phyloP scores from a whole-genome alignment of 2,113 vertebrate species.

The Progne subis region DNA sequence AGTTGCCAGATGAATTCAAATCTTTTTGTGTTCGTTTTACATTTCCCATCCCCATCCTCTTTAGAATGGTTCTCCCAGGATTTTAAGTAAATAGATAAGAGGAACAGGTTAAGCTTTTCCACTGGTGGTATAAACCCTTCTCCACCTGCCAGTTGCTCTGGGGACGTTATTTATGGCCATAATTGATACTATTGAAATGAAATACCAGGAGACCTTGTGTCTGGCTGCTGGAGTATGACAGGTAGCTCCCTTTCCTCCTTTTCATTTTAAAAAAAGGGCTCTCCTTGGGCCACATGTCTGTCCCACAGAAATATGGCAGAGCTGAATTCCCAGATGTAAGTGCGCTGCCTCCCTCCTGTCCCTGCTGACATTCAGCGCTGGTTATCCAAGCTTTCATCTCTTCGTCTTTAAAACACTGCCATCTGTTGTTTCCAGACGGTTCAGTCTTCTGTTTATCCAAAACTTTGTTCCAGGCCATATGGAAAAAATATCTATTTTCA shows the following conservation, averaged over 20 bases:
- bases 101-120: neutral
- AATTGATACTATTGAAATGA: neutral
- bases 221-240: neutral
- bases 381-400: constrained; percentile 38
- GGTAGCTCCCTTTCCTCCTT: neutral
- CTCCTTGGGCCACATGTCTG: neutral
- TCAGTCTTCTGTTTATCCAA: constrained; percentile 53
- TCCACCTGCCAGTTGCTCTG: neutral
- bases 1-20: neutral
- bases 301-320: neutral
- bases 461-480: constrained; percentile 47
- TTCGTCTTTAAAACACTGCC: constrained; percentile 63
- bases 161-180: neutral
- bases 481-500: constrained; percentile 61
- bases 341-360: neutral
- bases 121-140: neutral
- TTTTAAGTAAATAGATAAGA: neutral
- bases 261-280: neutral
- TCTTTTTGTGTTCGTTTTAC: neutral
- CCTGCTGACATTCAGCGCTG: neutral
- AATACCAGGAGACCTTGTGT: neutral
- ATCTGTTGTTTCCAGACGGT: constrained; percentile 65
- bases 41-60: neutral
- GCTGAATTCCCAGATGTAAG: neutral
- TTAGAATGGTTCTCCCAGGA: neutral